Evolutionary conservation across 2,113 vertebrate genomes (phyloP).

Genomic region (Epinephelus moara): DNA sequence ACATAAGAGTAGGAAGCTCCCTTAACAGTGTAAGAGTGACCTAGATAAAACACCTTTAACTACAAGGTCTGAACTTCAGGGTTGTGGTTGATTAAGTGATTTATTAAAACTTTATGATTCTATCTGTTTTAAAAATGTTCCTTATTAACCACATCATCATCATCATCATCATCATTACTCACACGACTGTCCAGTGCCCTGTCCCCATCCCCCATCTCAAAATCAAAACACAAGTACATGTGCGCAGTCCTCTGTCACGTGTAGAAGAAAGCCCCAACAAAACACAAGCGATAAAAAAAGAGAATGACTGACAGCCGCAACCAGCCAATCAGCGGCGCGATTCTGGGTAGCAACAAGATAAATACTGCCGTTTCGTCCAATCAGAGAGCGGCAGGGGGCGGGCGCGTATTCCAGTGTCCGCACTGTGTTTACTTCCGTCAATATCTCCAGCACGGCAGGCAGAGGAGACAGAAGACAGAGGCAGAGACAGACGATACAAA

Average conservation of each 20-base stretch:
- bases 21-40: constrained; percentile 2
- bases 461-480: constrained; percentile 30
- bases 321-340: constrained; percentile 72
- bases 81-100: neutral
- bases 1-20: neutral
- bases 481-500: constrained; percentile 25
- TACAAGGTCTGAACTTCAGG: neutral
- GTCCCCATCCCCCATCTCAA: constrained; percentile 54
- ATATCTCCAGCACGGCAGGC: constrained; percentile 69
- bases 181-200: neutral
- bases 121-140: neutral
- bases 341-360: constrained; percentile 80
- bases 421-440: constrained; percentile 87
- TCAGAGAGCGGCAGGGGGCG: constrained; percentile 64
- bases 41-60: neutral
- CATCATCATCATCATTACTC: neutral
- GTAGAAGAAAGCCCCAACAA: constrained; percentile 71
- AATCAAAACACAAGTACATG: constrained; percentile 85
- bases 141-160: neutral
- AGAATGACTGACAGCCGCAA: constrained; percentile 51
- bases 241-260: constrained; percentile 82
- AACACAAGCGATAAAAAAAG: constrained; percentile 54
- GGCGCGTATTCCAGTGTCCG: neutral
- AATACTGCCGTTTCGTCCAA: constrained; percentile 72
- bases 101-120: neutral